A percentile compares a stretch with the other conserved stretches of the same genome.
Conservation (phyloP, 2,888 invertebrate species). For the Drosophila pegasa region DNA sequence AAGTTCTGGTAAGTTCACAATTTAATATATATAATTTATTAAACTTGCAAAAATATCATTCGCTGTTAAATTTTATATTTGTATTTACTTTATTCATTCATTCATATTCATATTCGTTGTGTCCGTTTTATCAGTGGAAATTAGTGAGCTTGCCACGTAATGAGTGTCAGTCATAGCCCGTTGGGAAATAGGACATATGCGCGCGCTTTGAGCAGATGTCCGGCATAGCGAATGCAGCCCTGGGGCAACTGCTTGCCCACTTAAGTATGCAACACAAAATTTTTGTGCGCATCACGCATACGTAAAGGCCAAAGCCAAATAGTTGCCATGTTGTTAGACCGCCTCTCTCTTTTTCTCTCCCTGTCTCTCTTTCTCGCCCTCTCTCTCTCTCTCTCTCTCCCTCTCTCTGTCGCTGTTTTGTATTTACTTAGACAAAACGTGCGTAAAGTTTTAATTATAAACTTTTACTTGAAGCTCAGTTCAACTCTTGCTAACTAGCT, state of each 20-base stretch:
- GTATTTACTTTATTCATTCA: not conserved
- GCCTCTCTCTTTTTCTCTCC: not conserved
- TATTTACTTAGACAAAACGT: constrained; percentile 78
- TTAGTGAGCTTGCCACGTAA: constrained; percentile 28
- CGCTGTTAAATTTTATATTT: not conserved
- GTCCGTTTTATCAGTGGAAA: constrained; percentile 3
- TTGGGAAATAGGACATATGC: constrained; percentile 28
- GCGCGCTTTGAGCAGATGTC: constrained; percentile 17
- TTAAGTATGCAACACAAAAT: constrained; percentile 75
- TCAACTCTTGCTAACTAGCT: constrained; percentile 21
- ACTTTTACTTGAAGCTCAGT: constrained; percentile 60
- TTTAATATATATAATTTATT: too few species aligned
- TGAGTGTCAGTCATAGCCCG: constrained; percentile 31
- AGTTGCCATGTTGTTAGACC: constrained; percentile 34
- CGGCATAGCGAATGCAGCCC: constrained; percentile 29
- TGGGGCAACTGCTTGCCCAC: constrained; percentile 48
- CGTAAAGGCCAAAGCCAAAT: constrained; percentile 50
- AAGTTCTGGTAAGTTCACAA: too few species aligned
- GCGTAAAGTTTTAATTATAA: constrained; percentile 81
- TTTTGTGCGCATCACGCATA: constrained; percentile 62
- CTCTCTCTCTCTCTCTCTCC: not conserved
- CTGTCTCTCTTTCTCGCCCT: not conserved
- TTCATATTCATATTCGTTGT: too few species aligned
- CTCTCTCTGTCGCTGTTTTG: constrained; percentile 23
- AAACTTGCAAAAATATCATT: too few species aligned